Percentiles rank a stretch among this genome's conserved stretches.
Evolutionary conservation across 2,888 invertebrate genomes (phyloP).

Genomic region (Oxytorus armatus): DNA sequence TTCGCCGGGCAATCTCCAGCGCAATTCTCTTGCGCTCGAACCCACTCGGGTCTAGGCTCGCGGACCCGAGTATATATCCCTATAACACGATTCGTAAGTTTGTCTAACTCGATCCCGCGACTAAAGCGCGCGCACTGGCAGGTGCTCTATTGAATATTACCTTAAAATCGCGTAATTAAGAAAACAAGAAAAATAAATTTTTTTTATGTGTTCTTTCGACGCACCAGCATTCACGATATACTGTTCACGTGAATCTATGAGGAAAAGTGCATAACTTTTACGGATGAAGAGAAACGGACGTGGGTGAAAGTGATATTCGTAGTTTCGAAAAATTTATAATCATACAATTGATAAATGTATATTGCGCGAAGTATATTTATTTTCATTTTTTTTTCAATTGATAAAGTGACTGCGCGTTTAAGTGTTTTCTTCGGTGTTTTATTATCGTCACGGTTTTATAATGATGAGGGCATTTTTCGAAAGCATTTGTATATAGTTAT

Average conservation of each 20-base stretch:
- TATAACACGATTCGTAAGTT: constrained; percentile 35
- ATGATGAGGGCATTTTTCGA: too few relatives aligned
- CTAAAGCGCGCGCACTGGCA: constrained; percentile 16
- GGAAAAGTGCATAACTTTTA: constrained; percentile 53
- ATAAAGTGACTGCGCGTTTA: neutral
- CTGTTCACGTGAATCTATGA: neutral
- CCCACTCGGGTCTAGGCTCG: constrained; percentile 57
- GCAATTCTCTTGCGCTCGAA: constrained; percentile 47
- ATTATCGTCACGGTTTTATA: too few relatives aligned
- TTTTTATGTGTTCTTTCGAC: neutral
- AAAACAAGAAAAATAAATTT: neutral
- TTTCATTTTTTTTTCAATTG: neutral
- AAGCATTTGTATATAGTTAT: too few relatives aligned
- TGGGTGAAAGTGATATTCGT: constrained; percentile 51
- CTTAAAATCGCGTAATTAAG: neutral
- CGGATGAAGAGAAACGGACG: constrained; percentile 35
- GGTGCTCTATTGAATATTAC: neutral
- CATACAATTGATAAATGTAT: neutral
- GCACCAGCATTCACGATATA: neutral
- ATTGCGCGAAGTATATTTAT: neutral
- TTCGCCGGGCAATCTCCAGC: constrained; percentile 48
- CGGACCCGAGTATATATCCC: constrained; percentile 46
- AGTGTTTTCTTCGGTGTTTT: neutral
- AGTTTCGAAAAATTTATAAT: constrained; percentile 27
- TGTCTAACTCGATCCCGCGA: constrained; percentile 47